Conservation (phyloP, 2,113 vertebrate species). For the Centrocercus urophasianus region DNA sequence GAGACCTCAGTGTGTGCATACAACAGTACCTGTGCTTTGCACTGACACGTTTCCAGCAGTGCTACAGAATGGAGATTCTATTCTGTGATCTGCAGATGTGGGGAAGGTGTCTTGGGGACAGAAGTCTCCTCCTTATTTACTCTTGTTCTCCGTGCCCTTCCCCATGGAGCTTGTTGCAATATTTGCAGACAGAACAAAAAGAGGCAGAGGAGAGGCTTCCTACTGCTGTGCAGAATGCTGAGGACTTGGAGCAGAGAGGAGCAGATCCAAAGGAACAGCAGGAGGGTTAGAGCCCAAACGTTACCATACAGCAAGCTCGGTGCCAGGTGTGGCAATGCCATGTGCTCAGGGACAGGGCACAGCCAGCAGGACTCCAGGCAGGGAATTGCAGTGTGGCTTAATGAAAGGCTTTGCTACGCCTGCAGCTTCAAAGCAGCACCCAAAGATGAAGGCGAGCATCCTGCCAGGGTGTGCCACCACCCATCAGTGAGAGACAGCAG, state of each 20-base stretch:
- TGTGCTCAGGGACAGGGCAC: no score
- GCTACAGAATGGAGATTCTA: background rate
- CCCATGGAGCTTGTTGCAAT: slow-evolving; percentile 33
- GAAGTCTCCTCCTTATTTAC: background rate
- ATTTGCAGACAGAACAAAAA: slow-evolving; percentile 52
- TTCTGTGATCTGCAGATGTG: slow-evolving; percentile 39
- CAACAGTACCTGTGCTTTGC: background rate
- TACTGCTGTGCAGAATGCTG: background rate
- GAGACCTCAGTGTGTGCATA: background rate
- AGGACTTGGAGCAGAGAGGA: background rate
- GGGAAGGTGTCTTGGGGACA: slow-evolving; percentile 10
- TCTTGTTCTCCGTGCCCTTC: slow-evolving; percentile 36
- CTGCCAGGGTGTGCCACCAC: slow-evolving; percentile 23
- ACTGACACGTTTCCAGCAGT: background rate
- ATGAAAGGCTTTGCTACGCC: background rate
- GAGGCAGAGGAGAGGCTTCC: slow-evolving; percentile 7
- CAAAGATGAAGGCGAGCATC: background rate
- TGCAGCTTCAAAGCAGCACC: background rate
- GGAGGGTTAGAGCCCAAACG: slow-evolving; percentile 5
- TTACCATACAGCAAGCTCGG: background rate
- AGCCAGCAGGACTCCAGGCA: no score
- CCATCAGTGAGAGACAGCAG: background rate
- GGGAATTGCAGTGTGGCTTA: background rate
- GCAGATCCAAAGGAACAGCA: background rate
- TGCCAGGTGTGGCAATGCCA: background rate